Conservation (phyloP, 1,140 invertebrate genomes). For the Bombus polaris region DNA sequence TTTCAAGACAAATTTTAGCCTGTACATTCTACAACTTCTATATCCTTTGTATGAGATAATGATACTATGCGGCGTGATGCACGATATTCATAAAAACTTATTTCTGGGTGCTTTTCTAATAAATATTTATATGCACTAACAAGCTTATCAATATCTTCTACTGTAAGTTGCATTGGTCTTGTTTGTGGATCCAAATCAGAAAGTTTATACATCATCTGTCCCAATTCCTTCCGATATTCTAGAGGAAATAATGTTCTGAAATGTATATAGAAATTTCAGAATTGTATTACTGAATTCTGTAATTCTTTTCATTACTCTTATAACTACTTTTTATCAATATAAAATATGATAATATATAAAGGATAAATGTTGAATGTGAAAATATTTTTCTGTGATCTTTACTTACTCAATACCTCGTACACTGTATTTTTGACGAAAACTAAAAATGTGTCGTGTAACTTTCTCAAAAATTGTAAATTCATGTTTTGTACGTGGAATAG, state of each 20-base stretch:
- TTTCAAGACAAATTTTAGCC: not conserved
- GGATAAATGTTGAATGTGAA: too few relatives aligned
- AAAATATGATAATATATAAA: too few relatives aligned
- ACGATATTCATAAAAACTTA: slow-evolving; percentile 88
- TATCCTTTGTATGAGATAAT: slow-evolving; percentile 8
- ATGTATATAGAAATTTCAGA: slow-evolving; percentile 28
- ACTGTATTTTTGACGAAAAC: slow-evolving; percentile 93
- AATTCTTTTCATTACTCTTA: not conserved
- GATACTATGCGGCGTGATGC: slow-evolving; percentile 81
- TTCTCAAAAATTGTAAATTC: slow-evolving; percentile 96
- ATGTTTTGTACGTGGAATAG: slow-evolving; percentile 87
- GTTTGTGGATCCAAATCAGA: slow-evolving; percentile 89
- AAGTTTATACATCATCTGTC: slow-evolving; percentile 87
- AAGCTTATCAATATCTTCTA: slow-evolving; percentile 91
- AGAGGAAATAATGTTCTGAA: slow-evolving; percentile 90
- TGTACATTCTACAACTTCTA: slow-evolving; percentile 45
- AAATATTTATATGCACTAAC: slow-evolving; percentile 90
- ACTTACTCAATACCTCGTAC: slow-evolving; percentile 86
- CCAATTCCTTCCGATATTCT: slow-evolving; percentile 86
- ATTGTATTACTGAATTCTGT: not conserved
- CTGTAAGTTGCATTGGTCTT: slow-evolving; percentile 88
- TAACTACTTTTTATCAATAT: not conserved
- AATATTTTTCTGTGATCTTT: not conserved
- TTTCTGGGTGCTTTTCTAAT: slow-evolving; percentile 87
- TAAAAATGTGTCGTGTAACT: slow-evolving; percentile 93